A percentile compares a stretch with the other conserved stretches of the same genome.
Conservation (phyloP, 2,888 invertebrate genomes). For the Tillus elongatus region DNA sequence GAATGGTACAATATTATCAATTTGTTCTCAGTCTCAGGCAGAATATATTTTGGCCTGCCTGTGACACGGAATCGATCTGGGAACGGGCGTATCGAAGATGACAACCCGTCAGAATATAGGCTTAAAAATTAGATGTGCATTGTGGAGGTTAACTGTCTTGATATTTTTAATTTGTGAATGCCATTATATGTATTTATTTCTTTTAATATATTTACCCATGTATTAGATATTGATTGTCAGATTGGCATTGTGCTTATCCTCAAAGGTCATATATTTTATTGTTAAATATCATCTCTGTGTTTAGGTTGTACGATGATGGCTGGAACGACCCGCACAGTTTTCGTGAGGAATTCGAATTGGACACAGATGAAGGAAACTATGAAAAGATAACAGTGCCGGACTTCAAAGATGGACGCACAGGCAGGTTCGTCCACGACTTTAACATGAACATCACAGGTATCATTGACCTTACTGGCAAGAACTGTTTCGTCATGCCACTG, state of each 20-base stretch:
- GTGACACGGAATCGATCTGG: too few relatives aligned
- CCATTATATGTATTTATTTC: background rate
- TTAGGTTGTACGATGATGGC: constrained; percentile 6
- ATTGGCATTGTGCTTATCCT: too few relatives aligned
- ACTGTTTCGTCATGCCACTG: constrained; percentile 88
- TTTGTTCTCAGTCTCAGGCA: too few relatives aligned
- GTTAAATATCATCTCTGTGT: too few relatives aligned
- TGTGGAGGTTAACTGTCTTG: too few relatives aligned
- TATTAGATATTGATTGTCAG: too few relatives aligned
- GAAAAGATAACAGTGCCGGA: constrained; percentile 83
- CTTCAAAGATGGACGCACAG: constrained; percentile 69
- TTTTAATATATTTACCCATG: background rate
- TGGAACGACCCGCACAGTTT: constrained; percentile 44
- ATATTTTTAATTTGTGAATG: too few relatives aligned
- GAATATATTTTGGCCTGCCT: too few relatives aligned
- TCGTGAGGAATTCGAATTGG: constrained; percentile 75
- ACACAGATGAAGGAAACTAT: constrained; percentile 57
- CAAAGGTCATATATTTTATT: too few relatives aligned
- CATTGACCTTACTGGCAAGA: constrained; percentile 39
- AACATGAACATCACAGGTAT: constrained; percentile 58
- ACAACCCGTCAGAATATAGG: background rate
- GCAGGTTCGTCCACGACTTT: constrained; percentile 90
- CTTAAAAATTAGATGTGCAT: background rate
- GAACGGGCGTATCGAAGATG: too few relatives aligned
- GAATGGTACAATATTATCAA: too few relatives aligned